A percentile compares a stretch with the other conserved stretches of the same genome.
Conservation (phyloP, 2,888 invertebrate genomes). For the Drosophila mercatorum region DNA sequence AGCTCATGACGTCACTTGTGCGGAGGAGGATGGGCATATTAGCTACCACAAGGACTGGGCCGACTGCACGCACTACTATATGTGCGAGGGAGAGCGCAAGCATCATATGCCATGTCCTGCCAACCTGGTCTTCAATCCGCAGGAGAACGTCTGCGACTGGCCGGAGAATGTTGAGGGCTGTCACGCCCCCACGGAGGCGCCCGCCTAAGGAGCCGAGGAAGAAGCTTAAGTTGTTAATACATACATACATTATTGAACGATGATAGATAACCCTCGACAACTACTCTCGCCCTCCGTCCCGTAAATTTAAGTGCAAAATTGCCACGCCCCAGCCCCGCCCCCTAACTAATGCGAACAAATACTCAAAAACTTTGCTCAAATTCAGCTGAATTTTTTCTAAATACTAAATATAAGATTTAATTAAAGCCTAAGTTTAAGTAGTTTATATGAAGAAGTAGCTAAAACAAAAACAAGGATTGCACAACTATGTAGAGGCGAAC, state of each 20-base stretch:
- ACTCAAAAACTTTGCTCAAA: slow-evolving; percentile 65
- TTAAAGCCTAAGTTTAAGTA: slow-evolving; percentile 70
- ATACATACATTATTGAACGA: slow-evolving; percentile 51
- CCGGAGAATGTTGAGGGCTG: slow-evolving; percentile 97
- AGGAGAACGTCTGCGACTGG: slow-evolving; percentile 98
- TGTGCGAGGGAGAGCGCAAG: slow-evolving; percentile 97
- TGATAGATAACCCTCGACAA: slow-evolving; percentile 48
- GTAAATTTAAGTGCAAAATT: slow-evolving; percentile 1
- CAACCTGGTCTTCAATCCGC: slow-evolving; percentile 95
- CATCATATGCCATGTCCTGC: slow-evolving; percentile 98
- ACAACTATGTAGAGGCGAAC: slow-evolving; percentile 41
- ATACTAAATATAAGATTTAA: slow-evolving; percentile 67
- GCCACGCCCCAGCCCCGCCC: not conserved
- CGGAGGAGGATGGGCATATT: slow-evolving; percentile 97
- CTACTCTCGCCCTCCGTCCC: slow-evolving; percentile 43
- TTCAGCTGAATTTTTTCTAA: slow-evolving; percentile 66
- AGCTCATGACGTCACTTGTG: slow-evolving; percentile 95
- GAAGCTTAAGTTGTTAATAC: slow-evolving; percentile 60
- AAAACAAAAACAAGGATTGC: slow-evolving; percentile 48
- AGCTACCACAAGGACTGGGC: slow-evolving; percentile 95
- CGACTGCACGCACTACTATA: slow-evolving; percentile 97
- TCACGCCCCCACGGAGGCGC: slow-evolving; percentile 89
- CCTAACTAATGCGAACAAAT: slow-evolving; percentile 54
- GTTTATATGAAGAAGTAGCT: slow-evolving; percentile 70
- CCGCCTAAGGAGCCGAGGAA: slow-evolving; percentile 79